A percentile compares a stretch with the other conserved stretches of the same genome.
These are phyloP conservation scores for Poeciliopsis occidentalis DNA, from an alignment of 2,113 vertebrate genomes.

Conservation along the genomic window DNA sequence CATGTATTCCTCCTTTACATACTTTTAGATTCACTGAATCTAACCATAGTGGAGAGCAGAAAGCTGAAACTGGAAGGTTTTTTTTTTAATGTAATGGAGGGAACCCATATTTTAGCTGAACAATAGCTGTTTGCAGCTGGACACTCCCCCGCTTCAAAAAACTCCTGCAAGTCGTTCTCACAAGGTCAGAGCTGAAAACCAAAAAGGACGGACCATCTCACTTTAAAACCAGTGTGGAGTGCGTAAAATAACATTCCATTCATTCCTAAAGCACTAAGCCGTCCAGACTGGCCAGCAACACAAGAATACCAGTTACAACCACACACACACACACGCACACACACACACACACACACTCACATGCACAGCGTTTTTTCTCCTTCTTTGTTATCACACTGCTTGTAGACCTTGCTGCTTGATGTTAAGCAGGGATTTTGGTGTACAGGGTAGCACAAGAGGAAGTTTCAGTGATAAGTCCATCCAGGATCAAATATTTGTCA, in stretches of 20 bases:
- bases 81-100: background rate
- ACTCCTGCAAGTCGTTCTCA: conserved; percentile 33
- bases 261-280: conserved; percentile 78
- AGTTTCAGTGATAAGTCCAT: conserved; percentile 16
- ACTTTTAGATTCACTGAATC: background rate
- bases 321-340: conserved; percentile 16
- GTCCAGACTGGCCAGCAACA: conserved; percentile 61
- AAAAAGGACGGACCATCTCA: background rate
- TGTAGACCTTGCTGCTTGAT: background rate
- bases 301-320: conserved; percentile 31
- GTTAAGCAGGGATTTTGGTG: conserved; percentile 16
- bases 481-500: conserved; percentile 9
- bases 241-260: conserved; percentile 79
- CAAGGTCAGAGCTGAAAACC: conserved; percentile 13
- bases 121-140: conserved; percentile 38
- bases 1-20: background rate
- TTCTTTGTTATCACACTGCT: conserved; percentile 8
- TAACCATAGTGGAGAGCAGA: background rate
- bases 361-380: conserved; percentile 4
- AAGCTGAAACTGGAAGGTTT: background rate
- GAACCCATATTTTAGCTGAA: conserved; percentile 31
- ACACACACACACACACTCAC: conserved; percentile 23
- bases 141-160: conserved; percentile 29
- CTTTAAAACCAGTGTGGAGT: conserved; percentile 31
- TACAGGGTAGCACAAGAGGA: conserved; percentile 17